Base-by-base conservation (phyloP, 2,888 invertebrate species). In the Trileptium ribeirensis region DNA sequence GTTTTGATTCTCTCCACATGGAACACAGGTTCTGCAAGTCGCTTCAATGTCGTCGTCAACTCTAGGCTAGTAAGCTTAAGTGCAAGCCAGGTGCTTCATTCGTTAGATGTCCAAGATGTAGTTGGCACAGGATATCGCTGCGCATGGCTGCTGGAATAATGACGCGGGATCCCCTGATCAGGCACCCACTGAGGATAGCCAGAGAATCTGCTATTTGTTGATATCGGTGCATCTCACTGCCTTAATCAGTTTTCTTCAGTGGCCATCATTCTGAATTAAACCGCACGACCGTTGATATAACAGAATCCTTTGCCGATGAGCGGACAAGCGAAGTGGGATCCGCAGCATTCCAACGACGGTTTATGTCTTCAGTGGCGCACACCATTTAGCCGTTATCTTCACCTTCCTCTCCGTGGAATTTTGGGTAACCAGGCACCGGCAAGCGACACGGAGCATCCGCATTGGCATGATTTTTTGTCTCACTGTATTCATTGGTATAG, bases 401-500 rank as follows among this genome's bases (percentile, higher is more conserved):
- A 15, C 29, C 34, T 51, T 83, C 79, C 78, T 79, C 79, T 8
- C 75, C 37, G 51, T 81, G 40, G 31, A 74, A 83, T 33, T 75
- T 8, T 82, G 34, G 29, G 40, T 83, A 0, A 1, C 24, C 29
- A n/a, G 31, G 36, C 1, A 40, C 40, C 77, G 78, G 78, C 15
- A 85, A 38, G 3, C 82, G 83, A 82, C 84, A 81, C 19, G 84
- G 80, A 15, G 79, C 81, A 78, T 84, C 83, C 29, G 83, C 84
- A 67, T 83, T 83, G 24, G 64, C 82, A 34, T 83, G 81, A 79
- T 79, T 34, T 24, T 3, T 37, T 24, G 79, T 80, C 15, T 79
- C 33, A 29, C 80, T 8, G 64, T 29, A 78, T 8, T 67, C 79
- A 19, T 19, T 37, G 19, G 24, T 24, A 29, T 78, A 78, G 79